Evolutionary conservation across 1,140 invertebrate species (phyloP).

Genomic region (Orius insidiosus): DNA sequence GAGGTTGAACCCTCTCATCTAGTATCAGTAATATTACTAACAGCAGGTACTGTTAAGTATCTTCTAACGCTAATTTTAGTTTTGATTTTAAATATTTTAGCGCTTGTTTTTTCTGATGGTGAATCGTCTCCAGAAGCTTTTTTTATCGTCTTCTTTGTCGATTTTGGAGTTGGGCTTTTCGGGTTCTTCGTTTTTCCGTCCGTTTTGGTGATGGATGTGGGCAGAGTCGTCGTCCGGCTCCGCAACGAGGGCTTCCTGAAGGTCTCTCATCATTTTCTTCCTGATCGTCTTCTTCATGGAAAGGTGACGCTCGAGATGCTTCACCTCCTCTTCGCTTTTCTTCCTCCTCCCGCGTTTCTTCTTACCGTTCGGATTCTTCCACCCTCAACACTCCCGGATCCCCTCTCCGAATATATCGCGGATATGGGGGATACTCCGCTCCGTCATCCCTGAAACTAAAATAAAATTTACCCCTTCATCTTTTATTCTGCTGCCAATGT

Average conservation of each 20-base stretch:
- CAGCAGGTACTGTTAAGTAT: too few species aligned
- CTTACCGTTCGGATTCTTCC: constrained; percentile 42
- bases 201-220: constrained; percentile 21
- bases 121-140: constrained; percentile 52
- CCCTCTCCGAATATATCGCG: constrained; percentile 42
- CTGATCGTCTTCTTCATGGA: constrained; percentile 76
- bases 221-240: constrained; percentile 54
- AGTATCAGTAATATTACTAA: too few species aligned
- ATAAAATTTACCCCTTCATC: too few species aligned
- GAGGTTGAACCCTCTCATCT: too few species aligned
- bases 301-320: constrained; percentile 59
- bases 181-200: too few species aligned
- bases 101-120: constrained; percentile 53
- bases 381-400: constrained; percentile 29
- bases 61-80: too few species aligned
- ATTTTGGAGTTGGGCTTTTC: constrained; percentile 30
- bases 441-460: constrained; percentile 22
- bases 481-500: too few species aligned
- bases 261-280: constrained; percentile 69
- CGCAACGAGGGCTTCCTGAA: constrained; percentile 56
- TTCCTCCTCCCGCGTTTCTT: constrained; percentile 33
- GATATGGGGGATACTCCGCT: constrained; percentile 46
- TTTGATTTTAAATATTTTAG: too few species aligned
- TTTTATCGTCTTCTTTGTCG: constrained; percentile 30
- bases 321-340: constrained; percentile 47